Base-by-base conservation (phyloP, 2,113 vertebrate species). In the Pteropus alecto region DNA sequence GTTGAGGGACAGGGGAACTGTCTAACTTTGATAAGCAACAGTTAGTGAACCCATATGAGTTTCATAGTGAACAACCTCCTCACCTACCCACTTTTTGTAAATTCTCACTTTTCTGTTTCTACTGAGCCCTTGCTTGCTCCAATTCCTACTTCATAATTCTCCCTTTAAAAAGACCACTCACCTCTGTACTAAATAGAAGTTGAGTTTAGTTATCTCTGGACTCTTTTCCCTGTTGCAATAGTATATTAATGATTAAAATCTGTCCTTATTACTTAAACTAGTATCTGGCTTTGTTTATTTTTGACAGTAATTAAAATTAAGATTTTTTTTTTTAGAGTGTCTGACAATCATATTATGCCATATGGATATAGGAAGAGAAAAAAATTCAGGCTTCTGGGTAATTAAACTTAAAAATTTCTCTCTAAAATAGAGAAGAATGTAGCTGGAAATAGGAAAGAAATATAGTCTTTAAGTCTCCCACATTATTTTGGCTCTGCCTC, bases 381-480 rank as follows among this genome's bases (percentile, higher is more conserved):
- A 73, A 28, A 87, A 67, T 4, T 28, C 71, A 67, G 4, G 0
- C 4, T 83, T 76, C 21, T 38, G 43, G 9, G 30, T 94, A 94
- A 97, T 84, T 86, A 93, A 78, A 82, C 8, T 77, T 70, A 68
- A 43, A n/a, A 60, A 22, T 54, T 87, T 90, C 7, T 85, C 35
- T 86, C 18, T 93, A 54, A 28, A 84, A 71, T 46, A 73, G 10
- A 54, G 30, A 76, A 56, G 7, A 81, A 41, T 63, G 11, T 5
- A 74, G 3, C 11, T 86, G 16, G 9, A 35, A 82, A 79, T 15
- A 35, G 7, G 14, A 87, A 54, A n/a, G n/a, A 33, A 11, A 48
- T 87, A 28, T 2, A 70, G 0, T 15, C 21, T 54, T 41, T 33
- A 1, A 5, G 3, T 79, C 3, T 46, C 16, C 4, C 4, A 65